Evolutionary conservation across 92 coral and sea anemone genomes (phyloP), one percentile per base, ranked within the genome.

Genomic region (Heteractis magnifica): DNA sequence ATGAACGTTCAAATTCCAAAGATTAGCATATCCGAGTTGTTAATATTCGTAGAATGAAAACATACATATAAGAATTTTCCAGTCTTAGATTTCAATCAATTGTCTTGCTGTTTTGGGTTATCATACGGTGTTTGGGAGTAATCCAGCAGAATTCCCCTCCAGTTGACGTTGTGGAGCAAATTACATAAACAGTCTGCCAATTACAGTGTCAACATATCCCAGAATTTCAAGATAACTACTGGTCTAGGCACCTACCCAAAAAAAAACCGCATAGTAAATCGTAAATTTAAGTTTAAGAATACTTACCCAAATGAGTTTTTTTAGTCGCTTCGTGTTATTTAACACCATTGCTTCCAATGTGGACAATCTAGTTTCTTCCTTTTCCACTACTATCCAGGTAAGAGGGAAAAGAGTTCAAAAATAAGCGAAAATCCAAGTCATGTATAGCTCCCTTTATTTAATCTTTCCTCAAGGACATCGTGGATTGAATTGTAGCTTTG

Each of bases 321-420:
- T 72, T 56, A 65, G 71, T 49, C 74, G 75, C 26, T 79, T 62
- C 23, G n/a, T 21, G 41, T 51, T 72, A 60, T 20, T 79, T n/a
- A 79, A 65, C 60, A 62, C 74, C 13, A 62, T 60, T 18, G 34
- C 70, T 8, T 19, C 75, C 41, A 79, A 79, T 79, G 83, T 59
- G 14, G 83, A 65, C 55, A 79, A 60, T 79, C 15, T 79, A 4
- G 64, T 79, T 48, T 56, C 83, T 14, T 79, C 83, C 13, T 79
- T 50, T 65, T 79, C 83, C 12, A 79, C 20, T 11, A 79, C 83
- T 3, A 79, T 79, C 11, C 83, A 79, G 83, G 83, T 79, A 79
- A 68, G 73, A 68, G 4, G 9, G 19, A 68, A 62, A 16, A 62
- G 70, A 64, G 16, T 12, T 4, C 8, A 58, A 58, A 58, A 58